Percentiles rank a stretch among this genome's conserved stretches.
phyloP scores from a whole-genome alignment of 2,888 invertebrate species.

The Hymenopus coronatus region DNA sequence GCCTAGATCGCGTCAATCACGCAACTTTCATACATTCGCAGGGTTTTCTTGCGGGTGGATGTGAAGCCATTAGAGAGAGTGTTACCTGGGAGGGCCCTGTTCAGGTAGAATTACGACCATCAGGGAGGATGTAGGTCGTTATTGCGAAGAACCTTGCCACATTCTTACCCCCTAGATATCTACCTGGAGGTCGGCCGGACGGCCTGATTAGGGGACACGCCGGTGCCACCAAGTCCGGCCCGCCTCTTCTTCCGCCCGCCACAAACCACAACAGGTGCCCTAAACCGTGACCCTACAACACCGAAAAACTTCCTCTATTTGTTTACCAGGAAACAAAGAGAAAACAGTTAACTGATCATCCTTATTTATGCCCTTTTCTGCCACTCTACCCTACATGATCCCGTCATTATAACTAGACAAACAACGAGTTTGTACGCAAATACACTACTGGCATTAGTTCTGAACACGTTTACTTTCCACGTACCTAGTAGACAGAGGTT shows the following conservation, averaged over 20 bases:
- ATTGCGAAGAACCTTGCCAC: not conserved
- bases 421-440: too few species aligned
- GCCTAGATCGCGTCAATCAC: not conserved
- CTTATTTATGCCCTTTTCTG: too few species aligned
- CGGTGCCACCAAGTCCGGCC: conserved; percentile 15
- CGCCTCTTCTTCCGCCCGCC: not conserved
- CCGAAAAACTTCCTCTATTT: not conserved
- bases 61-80: too few species aligned
- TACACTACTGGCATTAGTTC: too few species aligned
- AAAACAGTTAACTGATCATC: too few species aligned
- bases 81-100: too few species aligned
- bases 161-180: not conserved
- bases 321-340: not conserved
- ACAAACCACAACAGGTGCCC: conserved; percentile 3
- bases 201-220: not conserved
- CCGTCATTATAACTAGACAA: too few species aligned
- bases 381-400: too few species aligned
- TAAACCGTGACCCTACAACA: not conserved
- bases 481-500: too few species aligned
- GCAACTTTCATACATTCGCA: not conserved
- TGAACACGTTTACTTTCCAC: too few species aligned
- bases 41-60: not conserved
- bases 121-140: not conserved
- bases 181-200: not conserved
- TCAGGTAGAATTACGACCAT: not conserved